Base-by-base conservation (phyloP, 2,797 vertebrate species). In the Nannoperca obscura region DNA sequence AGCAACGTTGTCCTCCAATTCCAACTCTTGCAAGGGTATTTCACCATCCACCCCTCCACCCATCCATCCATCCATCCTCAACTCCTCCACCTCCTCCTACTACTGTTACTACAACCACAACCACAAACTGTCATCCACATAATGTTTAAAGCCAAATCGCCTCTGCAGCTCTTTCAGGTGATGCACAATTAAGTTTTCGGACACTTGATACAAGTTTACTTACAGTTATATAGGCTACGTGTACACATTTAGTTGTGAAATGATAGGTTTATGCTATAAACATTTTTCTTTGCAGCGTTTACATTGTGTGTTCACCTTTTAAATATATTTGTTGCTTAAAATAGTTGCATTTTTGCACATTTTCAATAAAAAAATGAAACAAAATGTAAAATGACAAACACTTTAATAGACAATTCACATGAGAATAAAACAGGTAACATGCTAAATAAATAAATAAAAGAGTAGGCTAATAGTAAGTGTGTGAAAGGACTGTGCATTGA, bases 1-100 rank as follows among this genome's bases (percentile, higher is more conserved):
- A 82, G 89, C 88, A 86, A 90, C 89, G 85, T 86, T 82, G 73
- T 74, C 58, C 34, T 75, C 27, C 5, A 63, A 27, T 57, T 86
- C 55, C 72, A 70, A 24, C 59, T 77, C 42, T 90, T 92, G 76
- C 86, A 74, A 14, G 30, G 8, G 30, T 63, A 44, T 89, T 92
- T 90, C 89, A 82, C 80, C 86, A 91, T 72, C 83, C 63, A 61
- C 24, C 80, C 86, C 90, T 72, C 83, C 63, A 61, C 24, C 80
- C 86, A 91, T 72, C 83, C 63, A 61, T 34, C 52, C 19, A 53
- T 67, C 58, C 5, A 7, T 12, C 27, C n/a, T 49, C 64, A 44
- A 12, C 74, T 55, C 69, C 81, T 53, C 80, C 24, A 27, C 24
- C 80, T 53, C 24, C 69, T 22, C 19, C 49, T 62, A 13, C 57